Percentiles rank a stretch among this genome's conserved stretches.
phyloP scores from a whole-genome alignment of 2,113 vertebrate genomes.

The Nesogale talazaci region DNA sequence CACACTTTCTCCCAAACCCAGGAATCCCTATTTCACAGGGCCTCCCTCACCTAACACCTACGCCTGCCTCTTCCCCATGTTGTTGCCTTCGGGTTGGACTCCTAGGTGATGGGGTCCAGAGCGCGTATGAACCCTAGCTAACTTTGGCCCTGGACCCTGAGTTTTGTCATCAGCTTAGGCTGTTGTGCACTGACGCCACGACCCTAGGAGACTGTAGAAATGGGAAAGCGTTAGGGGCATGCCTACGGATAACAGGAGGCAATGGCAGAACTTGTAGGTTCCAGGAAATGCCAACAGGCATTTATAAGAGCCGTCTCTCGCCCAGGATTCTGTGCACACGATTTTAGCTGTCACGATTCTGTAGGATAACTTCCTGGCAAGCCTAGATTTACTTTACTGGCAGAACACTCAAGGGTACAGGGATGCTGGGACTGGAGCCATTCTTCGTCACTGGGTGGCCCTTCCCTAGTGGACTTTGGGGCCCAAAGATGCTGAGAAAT shows the following conservation, averaged over 20 bases:
- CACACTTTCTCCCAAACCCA: neutral
- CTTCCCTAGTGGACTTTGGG: neutral
- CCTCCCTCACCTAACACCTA: neutral
- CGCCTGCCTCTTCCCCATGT: constrained; percentile 17
- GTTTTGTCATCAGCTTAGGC: neutral
- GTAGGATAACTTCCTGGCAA: too few species aligned
- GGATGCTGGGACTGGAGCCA: neutral
- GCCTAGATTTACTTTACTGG: neutral
- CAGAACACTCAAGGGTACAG: neutral
- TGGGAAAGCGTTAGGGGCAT: neutral
- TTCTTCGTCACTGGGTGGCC: neutral
- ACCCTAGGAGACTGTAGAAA: neutral
- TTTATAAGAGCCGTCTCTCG: neutral
- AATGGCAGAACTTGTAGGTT: neutral
- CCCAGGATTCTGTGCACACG: neutral
- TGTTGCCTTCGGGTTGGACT: neutral
- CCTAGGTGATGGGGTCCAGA: neutral
- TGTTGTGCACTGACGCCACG: neutral
- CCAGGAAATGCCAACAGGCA: neutral
- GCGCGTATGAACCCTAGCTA: neutral
- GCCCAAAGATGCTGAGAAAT: neutral
- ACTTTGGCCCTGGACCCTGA: neutral
- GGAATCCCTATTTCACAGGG: neutral
- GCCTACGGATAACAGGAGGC: neutral
- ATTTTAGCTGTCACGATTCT: neutral